Conservation (phyloP, 2,888 invertebrate genomes). For the Neria commutata region DNA sequence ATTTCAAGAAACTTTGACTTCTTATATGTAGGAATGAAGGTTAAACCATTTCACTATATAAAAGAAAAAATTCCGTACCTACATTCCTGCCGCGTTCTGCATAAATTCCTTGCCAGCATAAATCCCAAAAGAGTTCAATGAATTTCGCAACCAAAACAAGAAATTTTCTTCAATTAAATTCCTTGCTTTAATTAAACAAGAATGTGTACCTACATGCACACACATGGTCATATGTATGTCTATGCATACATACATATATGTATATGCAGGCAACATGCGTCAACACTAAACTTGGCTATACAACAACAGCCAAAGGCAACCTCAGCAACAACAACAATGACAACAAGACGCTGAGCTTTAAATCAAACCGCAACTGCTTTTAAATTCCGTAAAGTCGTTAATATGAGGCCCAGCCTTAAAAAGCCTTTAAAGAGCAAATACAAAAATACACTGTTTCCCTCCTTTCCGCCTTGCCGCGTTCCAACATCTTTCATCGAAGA, state of each 20-base stretch:
- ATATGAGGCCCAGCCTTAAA: not conserved
- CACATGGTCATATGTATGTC: no score
- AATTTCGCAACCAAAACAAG: not conserved
- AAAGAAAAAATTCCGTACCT: no score
- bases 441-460: constrained; percentile 13
- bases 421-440: not conserved
- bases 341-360: not conserved
- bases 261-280: constrained; percentile 25
- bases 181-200: not conserved
- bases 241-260: not conserved
- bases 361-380: not conserved
- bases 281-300: constrained; percentile 15
- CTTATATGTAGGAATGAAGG: no score
- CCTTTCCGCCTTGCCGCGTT: no score
- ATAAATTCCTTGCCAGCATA: no score
- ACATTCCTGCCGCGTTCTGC: no score
- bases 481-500: no score
- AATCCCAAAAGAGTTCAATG: not conserved
- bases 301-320: no score
- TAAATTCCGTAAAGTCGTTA: not conserved
- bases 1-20: no score
- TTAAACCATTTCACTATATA: no score
- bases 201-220: constrained; percentile 9
- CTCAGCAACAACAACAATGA: no score
- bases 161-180: not conserved